Conservation (phyloP, 2,888 invertebrate genomes). For the Nematopogon swammerdamellus region DNA sequence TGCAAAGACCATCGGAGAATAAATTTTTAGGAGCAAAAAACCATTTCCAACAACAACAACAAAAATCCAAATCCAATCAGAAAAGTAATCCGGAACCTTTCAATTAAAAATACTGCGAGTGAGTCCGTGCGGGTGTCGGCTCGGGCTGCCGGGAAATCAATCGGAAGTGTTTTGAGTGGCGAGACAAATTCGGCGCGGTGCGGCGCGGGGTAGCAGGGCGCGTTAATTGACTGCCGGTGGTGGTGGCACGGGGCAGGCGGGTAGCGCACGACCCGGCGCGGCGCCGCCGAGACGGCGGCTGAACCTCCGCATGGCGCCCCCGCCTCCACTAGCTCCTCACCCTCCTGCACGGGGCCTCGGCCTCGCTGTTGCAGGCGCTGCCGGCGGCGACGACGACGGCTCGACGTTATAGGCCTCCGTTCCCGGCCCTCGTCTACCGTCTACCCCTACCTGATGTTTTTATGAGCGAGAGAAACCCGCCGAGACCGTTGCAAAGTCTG, state of each 20-base stretch:
- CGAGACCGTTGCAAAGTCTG: slow-evolving; percentile 37
- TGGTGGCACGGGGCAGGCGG: slow-evolving; percentile 24
- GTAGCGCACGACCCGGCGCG: slow-evolving; percentile 56
- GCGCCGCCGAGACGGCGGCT: slow-evolving; percentile 51
- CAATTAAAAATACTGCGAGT: too few relatives aligned
- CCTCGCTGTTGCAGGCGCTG: too few relatives aligned
- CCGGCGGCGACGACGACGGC: too few relatives aligned
- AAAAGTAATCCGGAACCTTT: too few relatives aligned
- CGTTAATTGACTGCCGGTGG: slow-evolving; percentile 17
- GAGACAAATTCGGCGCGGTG: slow-evolving; percentile 30
- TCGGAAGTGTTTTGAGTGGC: slow-evolving; percentile 48
- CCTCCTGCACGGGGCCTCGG: too few relatives aligned
- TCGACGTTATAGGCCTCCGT: slow-evolving; percentile 27
- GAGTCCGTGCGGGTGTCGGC: too few relatives aligned
- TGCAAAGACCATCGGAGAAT: too few relatives aligned
- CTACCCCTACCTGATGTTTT: slow-evolving; percentile 30
- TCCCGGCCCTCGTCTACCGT: slow-evolving; percentile 20
- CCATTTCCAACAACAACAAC: too few relatives aligned
- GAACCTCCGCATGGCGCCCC: slow-evolving; percentile 52
- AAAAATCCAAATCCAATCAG: too few relatives aligned
- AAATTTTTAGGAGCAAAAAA: too few relatives aligned
- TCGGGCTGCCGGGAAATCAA: slow-evolving; percentile 45
- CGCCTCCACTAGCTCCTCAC: slow-evolving; percentile 27
- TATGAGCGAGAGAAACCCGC: slow-evolving; percentile 45
- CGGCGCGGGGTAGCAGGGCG: slow-evolving; percentile 22